phyloP scores from a whole-genome alignment of 2,797 vertebrate species.

The Liparis tanakae region DNA sequence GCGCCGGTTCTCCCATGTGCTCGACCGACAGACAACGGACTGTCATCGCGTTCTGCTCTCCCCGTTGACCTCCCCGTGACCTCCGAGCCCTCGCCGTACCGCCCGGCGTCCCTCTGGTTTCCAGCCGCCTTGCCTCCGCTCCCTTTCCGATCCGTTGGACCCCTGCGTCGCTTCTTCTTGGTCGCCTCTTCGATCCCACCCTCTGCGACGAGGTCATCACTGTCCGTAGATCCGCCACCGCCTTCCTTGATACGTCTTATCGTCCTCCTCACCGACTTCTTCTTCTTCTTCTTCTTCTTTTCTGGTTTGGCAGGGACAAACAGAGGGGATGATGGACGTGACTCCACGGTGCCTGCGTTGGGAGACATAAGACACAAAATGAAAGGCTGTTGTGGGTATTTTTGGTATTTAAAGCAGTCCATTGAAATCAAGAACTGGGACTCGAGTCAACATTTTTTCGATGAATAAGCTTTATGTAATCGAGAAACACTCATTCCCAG shows the following conservation, averaged over 20 bases:
- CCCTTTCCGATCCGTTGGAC: slow-evolving; percentile 54
- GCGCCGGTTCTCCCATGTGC: slow-evolving; percentile 18
- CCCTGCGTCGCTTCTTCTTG: slow-evolving; percentile 67
- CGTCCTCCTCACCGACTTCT: slow-evolving; percentile 54
- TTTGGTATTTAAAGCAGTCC: slow-evolving; percentile 50
- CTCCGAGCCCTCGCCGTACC: slow-evolving; percentile 37
- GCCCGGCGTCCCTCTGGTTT: slow-evolving; percentile 34
- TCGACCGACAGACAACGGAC: background rate
- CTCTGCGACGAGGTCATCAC: slow-evolving; percentile 61
- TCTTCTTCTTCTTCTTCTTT: slow-evolving; percentile 10
- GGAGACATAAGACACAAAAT: slow-evolving; percentile 43
- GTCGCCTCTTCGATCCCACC: slow-evolving; percentile 55
- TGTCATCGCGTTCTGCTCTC: slow-evolving; percentile 41
- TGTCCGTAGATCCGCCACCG: slow-evolving; percentile 73
- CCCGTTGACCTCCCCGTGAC: slow-evolving; percentile 22
- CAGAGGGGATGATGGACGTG: slow-evolving; percentile 79
- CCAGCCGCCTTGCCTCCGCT: slow-evolving; percentile 50
- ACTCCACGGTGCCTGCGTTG: slow-evolving; percentile 62
- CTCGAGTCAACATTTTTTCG: slow-evolving; percentile 55
- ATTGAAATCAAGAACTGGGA: slow-evolving; percentile 53
- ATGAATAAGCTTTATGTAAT: slow-evolving; percentile 71
- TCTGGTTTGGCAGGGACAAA: slow-evolving; percentile 78
- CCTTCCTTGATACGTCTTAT: slow-evolving; percentile 64
- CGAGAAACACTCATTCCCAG: slow-evolving; percentile 65
- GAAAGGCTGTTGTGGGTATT: slow-evolving; percentile 27